Percentiles rank a stretch among this genome's conserved stretches.
phyloP scores from a whole-genome alignment of 2,797 vertebrate species.

The Paedocypris micromegethes region DNA sequence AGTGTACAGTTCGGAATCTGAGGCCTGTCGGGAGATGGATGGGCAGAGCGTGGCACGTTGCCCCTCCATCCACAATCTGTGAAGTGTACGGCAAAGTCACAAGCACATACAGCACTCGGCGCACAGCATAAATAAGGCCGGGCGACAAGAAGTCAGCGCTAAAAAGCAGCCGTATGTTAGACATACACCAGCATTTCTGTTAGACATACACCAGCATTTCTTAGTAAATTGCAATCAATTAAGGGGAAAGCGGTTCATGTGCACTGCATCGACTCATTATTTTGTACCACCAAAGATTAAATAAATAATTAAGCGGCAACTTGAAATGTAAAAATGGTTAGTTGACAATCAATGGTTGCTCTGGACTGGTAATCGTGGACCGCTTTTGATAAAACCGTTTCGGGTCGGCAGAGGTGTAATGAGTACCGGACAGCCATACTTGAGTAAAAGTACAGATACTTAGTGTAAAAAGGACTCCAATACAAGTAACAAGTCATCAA shows the following conservation, averaged over 20 bases:
- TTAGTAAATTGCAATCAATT: constrained; percentile 40
- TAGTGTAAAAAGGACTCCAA: too few species aligned
- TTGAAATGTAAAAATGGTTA: constrained; percentile 30
- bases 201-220: constrained; percentile 33
- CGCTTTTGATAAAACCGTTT: too few species aligned
- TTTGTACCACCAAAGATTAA: constrained; percentile 14
- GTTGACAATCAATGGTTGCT: constrained; percentile 30
- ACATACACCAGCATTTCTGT: constrained; percentile 33
- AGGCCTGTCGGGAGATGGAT: constrained; percentile 46
- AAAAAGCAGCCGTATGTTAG: constrained; percentile 22
- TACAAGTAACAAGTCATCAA: too few species aligned
- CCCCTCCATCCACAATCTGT: constrained; percentile 42
- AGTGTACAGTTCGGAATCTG: constrained; percentile 30
- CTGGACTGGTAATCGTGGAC: constrained; percentile 24
- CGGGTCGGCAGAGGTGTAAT: too few species aligned
- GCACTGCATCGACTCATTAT: constrained; percentile 32
- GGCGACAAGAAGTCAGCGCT: constrained; percentile 35
- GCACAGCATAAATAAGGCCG: constrained; percentile 38
- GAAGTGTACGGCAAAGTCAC: constrained; percentile 44
- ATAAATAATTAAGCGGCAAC: constrained; percentile 29
- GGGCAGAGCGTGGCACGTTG: constrained; percentile 36
- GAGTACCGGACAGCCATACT: too few species aligned
- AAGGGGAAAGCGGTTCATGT: constrained; percentile 25
- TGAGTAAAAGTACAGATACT: too few species aligned
- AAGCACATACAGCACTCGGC: constrained; percentile 28